Conservation (phyloP, 2,113 vertebrate species). For the Chionomys nivalis region DNA sequence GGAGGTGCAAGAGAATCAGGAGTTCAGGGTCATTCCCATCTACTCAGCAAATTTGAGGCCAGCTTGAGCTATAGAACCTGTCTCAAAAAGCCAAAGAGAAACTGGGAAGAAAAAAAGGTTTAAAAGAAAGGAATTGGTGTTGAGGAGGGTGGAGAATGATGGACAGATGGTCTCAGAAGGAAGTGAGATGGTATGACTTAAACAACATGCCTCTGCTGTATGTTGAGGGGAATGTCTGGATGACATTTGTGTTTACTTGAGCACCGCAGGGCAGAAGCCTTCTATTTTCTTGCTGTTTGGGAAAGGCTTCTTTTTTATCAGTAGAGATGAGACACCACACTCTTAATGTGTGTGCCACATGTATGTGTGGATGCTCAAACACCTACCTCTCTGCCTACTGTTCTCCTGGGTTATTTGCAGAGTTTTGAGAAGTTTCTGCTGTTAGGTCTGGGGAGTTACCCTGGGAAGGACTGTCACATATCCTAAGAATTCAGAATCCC, state of each 20-base stretch:
- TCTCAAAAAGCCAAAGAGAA: neutral
- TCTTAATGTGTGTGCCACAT: neutral
- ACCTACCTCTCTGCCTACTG: neutral
- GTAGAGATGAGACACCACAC: neutral
- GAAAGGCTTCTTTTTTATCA: neutral
- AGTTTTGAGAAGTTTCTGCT: neutral
- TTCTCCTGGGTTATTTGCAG: neutral
- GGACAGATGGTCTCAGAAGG: neutral
- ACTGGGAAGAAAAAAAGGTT: neutral
- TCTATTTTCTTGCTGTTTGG: neutral
- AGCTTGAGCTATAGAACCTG: neutral
- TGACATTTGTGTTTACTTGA: neutral
- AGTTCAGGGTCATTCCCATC: neutral
- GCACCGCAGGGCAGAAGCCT: neutral
- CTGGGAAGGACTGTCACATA: neutral
- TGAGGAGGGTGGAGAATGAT: too few relatives aligned
- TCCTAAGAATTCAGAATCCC: neutral
- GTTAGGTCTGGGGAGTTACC: neutral
- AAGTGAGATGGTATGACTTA: neutral
- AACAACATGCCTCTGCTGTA: neutral
- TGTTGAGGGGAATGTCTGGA: neutral
- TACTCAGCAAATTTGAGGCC: neutral
- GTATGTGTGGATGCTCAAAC: too few relatives aligned
- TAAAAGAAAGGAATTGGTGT: neutral
- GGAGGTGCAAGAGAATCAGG: neutral